Conservation (phyloP, 2,797 vertebrate species). For the Anolis apletophallus region DNA sequence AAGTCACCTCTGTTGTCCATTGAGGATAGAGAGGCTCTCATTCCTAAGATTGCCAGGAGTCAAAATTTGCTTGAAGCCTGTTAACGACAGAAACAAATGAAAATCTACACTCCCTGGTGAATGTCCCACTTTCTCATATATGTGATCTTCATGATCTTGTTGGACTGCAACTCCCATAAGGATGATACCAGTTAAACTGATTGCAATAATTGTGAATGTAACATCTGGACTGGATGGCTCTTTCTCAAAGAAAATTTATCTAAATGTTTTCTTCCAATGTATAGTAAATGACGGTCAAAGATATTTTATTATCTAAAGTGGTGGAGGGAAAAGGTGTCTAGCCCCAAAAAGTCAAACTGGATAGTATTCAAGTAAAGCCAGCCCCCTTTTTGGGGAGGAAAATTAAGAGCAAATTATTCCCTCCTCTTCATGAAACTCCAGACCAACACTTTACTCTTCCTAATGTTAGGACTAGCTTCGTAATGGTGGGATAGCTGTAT, state of each 20-base stretch:
- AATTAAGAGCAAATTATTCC: too few relatives aligned
- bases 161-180: not conserved
- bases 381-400: not conserved
- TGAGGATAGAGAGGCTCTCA: too few relatives aligned
- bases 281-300: not conserved
- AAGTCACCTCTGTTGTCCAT: too few relatives aligned
- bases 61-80: too few relatives aligned
- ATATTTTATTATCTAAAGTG: not conserved
- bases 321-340: not conserved
- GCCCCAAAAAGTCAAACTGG: not conserved
- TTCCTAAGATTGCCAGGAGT: too few relatives aligned
- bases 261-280: not conserved
- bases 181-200: not conserved
- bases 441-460: not conserved
- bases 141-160: not conserved
- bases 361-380: not conserved
- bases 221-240: not conserved
- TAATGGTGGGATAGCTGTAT: not conserved
- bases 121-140: not conserved
- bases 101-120: not conserved
- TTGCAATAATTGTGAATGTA: not conserved
- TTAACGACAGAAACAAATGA: too few relatives aligned
- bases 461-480: not conserved
- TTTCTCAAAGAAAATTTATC: not conserved
- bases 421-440: too few relatives aligned